Evolutionary conservation across 30 jellyfish, hydroid and myxozoan genomes (phyloP).

Genomic region (Hydra vulgaris): DNA sequence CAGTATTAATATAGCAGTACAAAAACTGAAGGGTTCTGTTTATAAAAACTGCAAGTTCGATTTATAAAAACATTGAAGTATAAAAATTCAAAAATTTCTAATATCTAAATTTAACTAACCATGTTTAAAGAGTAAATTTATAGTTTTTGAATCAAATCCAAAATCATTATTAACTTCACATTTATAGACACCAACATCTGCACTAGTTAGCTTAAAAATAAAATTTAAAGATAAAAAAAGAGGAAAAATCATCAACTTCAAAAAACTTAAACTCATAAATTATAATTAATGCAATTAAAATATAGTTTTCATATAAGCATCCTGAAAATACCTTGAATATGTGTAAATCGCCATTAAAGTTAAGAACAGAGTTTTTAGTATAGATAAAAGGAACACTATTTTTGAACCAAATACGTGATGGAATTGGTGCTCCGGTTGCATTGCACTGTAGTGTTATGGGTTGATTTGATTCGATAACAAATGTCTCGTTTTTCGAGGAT

Average conservation of each 20-base stretch:
- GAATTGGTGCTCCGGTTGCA: conserved; percentile 13
- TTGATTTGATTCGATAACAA: background rate
- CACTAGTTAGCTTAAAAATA: conserved; percentile 1
- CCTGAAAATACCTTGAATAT: conserved; percentile 5
- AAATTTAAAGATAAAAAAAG: background rate
- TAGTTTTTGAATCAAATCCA: conserved; percentile 4
- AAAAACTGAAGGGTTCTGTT: too few relatives aligned
- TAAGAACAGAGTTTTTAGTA: background rate
- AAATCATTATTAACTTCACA: conserved; percentile 18
- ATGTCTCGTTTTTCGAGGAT: background rate
- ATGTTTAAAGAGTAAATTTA: background rate
- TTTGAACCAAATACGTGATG: conserved; percentile 8
- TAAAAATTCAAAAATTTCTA: too few relatives aligned
- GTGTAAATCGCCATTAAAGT: conserved; percentile 7
- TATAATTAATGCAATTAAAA: too few relatives aligned
- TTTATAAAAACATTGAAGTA: too few relatives aligned
- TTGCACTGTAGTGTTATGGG: background rate
- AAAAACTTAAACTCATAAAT: too few relatives aligned
- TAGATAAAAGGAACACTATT: background rate
- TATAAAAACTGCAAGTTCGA: too few relatives aligned
- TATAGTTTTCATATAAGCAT: too few relatives aligned
- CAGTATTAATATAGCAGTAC: too few relatives aligned
- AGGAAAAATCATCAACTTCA: too few relatives aligned
- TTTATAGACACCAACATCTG: conserved; percentile 8
- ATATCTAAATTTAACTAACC: background rate